Evolutionary conservation across 1,140 invertebrate species (phyloP).

Genomic region (Mesaphorura yosii): DNA sequence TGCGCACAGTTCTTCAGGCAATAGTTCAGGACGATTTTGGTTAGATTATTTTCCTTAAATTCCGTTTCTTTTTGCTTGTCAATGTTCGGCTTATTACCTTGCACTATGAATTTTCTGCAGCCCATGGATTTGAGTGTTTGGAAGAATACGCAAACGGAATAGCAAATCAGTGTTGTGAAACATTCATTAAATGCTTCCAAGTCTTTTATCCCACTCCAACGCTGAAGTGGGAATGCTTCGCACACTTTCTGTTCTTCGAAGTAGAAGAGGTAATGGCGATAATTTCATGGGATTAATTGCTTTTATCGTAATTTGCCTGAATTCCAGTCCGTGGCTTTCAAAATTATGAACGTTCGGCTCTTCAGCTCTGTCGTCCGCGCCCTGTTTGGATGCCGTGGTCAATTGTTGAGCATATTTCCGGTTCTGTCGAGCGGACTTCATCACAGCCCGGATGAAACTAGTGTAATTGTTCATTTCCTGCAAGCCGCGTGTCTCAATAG

Average conservation of each 20-base stretch:
- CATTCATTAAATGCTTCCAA: slow-evolving; percentile 84
- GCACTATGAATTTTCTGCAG: too few relatives aligned
- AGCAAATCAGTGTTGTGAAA: slow-evolving; percentile 77
- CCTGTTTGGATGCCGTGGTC: slow-evolving; percentile 62
- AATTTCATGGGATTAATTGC: not conserved
- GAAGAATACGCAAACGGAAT: slow-evolving; percentile 43
- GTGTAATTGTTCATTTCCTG: slow-evolving; percentile 20
- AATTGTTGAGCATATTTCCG: slow-evolving; percentile 44
- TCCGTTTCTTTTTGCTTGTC: not conserved
- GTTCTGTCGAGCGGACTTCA: slow-evolving; percentile 19
- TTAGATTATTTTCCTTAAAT: not conserved
- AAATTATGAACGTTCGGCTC: slow-evolving; percentile 49
- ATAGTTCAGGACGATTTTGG: slow-evolving; percentile 59
- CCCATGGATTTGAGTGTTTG: slow-evolving; percentile 3
- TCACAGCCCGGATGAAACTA: slow-evolving; percentile 26
- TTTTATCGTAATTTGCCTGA: not conserved
- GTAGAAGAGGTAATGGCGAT: slow-evolving; percentile 53
- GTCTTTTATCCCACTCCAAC: slow-evolving; percentile 89
- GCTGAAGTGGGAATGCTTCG: slow-evolving; percentile 83
- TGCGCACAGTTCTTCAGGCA: slow-evolving; percentile 62
- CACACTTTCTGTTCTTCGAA: slow-evolving; percentile 35
- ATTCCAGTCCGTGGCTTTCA: slow-evolving; percentile 28
- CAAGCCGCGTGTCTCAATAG: too few relatives aligned
- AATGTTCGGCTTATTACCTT: slow-evolving; percentile 3
- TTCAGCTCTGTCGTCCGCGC: slow-evolving; percentile 69